phyloP scores from a whole-genome alignment of 2,113 vertebrate species.

The Sminthopsis crassicaudata region DNA sequence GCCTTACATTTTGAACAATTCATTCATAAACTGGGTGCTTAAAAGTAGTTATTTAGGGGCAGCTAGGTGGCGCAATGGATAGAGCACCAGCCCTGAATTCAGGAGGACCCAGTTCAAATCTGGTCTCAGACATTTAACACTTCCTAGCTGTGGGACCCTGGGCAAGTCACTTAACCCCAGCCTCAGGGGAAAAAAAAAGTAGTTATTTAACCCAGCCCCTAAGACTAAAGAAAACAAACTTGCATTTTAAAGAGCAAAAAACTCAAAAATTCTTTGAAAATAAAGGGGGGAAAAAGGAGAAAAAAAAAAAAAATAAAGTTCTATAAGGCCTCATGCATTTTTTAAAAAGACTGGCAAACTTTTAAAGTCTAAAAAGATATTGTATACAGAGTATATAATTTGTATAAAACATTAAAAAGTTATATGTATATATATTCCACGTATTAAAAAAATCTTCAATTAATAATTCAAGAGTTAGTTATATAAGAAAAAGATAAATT shows the following conservation, averaged over 20 bases:
- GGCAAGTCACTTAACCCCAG: too few species aligned
- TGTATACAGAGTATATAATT: background rate
- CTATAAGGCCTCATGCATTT: background rate
- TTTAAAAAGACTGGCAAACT: background rate
- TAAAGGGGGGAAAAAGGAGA: background rate
- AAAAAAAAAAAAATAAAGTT: background rate
- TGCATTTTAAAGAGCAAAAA: background rate
- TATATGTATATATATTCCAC: background rate
- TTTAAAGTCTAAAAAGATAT: background rate
- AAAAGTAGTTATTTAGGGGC: too few species aligned
- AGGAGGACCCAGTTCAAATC: too few species aligned
- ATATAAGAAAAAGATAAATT: background rate
- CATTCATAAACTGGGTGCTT: background rate
- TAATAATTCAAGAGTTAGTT: too few species aligned
- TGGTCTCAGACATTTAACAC: too few species aligned
- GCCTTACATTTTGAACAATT: background rate
- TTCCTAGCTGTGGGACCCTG: too few species aligned
- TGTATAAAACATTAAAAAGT: background rate
- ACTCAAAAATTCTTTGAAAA: background rate
- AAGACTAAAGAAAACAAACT: background rate
- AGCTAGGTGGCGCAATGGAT: too few species aligned
- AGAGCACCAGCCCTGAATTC: too few species aligned
- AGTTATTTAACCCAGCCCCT: too few species aligned
- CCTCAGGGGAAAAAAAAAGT: too few species aligned
- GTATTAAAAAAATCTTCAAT: background rate